Percentiles rank a stretch among this genome's conserved stretches.
phyloP scores from a whole-genome alignment of 2,888 invertebrate species.

The Oscheius sp. region DNA sequence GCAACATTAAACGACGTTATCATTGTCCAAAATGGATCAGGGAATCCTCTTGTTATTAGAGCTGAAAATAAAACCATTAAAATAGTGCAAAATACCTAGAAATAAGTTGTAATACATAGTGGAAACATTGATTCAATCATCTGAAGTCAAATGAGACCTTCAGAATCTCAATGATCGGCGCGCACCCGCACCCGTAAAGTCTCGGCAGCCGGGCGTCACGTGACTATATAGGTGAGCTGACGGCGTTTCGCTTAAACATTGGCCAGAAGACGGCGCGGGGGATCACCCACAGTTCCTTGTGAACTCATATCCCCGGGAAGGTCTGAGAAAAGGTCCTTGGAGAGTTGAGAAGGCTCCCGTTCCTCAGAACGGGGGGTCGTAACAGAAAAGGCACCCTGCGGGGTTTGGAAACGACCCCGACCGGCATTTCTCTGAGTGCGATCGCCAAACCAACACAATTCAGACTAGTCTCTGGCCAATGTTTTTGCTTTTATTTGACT shows the following conservation, averaged over 20 bases:
- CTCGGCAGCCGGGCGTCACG: conserved; percentile 10
- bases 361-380: conserved; percentile 54
- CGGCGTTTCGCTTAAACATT: conserved; percentile 18
- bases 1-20: conserved; percentile 47
- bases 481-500: conserved; percentile 30
- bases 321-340: conserved; percentile 61
- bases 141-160: no score
- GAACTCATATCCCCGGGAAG: conserved; percentile 61
- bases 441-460: conserved; percentile 65
- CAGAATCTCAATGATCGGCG: background rate
- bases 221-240: conserved; percentile 23
- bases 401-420: conserved; percentile 61
- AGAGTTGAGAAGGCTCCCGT: conserved; percentile 56
- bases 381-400: conserved; percentile 51
- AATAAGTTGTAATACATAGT: background rate
- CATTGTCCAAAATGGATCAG: conserved; percentile 42
- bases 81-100: background rate
- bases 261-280: conserved; percentile 51
- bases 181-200: conserved; percentile 25
- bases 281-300: conserved; percentile 54
- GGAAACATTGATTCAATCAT: no score
- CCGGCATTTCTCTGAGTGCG: conserved; percentile 60
- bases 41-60: conserved; percentile 37
- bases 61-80: conserved; percentile 36
- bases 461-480: conserved; percentile 66